Evolutionary conservation across 1,140 invertebrate genomes (phyloP).

Genomic region (Papilio glaucus): DNA sequence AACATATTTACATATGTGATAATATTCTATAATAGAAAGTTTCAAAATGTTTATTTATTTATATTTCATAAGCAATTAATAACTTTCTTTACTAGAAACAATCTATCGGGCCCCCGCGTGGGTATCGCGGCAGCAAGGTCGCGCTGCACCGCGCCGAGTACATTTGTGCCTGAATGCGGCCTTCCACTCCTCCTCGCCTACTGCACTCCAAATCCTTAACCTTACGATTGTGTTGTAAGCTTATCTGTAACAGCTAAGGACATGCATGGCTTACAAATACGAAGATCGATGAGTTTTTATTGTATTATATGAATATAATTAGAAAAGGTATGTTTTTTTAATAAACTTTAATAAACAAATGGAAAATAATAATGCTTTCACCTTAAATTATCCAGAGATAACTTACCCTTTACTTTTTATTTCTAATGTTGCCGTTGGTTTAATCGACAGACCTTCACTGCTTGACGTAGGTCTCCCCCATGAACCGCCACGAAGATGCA

Average conservation of each 20-base stretch:
- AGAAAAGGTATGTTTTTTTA: no score
- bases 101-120: conserved; percentile 15
- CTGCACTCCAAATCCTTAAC: background rate
- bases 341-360: no score
- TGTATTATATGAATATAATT: no score
- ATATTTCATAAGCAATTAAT: background rate
- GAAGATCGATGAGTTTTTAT: no score
- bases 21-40: conserved; percentile 2
- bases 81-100: conserved; percentile 8
- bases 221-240: background rate
- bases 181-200: conserved; percentile 31
- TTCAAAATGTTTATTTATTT: background rate
- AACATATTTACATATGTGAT: background rate
- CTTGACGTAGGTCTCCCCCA: no score
- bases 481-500: no score
- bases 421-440: no score
- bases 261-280: background rate
- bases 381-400: no score
- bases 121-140: conserved; percentile 28
- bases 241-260: background rate
- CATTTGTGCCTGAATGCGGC: background rate
- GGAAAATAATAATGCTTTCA: no score
- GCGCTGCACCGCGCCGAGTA: conserved; percentile 8
- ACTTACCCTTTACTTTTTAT: no score
- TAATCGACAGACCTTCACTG: no score